Conservation (phyloP, 2,888 invertebrate species). For the Spisula subtruncata region DNA sequence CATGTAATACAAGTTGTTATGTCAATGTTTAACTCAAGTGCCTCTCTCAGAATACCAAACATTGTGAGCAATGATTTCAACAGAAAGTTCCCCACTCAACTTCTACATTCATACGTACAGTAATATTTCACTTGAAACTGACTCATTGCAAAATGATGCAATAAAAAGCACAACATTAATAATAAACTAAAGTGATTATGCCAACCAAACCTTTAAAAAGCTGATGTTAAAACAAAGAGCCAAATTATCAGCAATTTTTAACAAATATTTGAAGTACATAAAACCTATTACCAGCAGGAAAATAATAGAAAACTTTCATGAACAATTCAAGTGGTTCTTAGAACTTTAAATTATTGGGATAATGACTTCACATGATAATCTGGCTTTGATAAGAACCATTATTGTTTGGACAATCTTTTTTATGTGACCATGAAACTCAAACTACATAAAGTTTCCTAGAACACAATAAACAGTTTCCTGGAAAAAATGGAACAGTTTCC, state of each 20-base stretch:
- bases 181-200: background rate
- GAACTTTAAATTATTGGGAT: background rate
- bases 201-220: background rate
- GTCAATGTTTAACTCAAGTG: background rate
- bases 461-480: background rate
- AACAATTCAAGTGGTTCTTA: background rate
- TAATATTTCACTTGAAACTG: background rate
- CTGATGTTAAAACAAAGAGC: conserved; percentile 25
- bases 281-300: background rate
- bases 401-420: background rate
- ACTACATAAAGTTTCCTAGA: no score
- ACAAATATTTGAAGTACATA: conserved; percentile 5
- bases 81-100: conserved; percentile 1
- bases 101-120: background rate
- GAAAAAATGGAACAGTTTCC: no score
- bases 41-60: background rate
- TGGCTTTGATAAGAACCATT: background rate
- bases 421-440: background rate
- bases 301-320: conserved; percentile 4
- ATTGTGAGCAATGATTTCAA: background rate
- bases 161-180: background rate
- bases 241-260: background rate
- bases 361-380: background rate
- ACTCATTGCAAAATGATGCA: conserved; percentile 12
- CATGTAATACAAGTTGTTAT: background rate